Evolutionary conservation across 1,140 invertebrate species (phyloP).

Genomic region (Magallana ariakensis): DNA sequence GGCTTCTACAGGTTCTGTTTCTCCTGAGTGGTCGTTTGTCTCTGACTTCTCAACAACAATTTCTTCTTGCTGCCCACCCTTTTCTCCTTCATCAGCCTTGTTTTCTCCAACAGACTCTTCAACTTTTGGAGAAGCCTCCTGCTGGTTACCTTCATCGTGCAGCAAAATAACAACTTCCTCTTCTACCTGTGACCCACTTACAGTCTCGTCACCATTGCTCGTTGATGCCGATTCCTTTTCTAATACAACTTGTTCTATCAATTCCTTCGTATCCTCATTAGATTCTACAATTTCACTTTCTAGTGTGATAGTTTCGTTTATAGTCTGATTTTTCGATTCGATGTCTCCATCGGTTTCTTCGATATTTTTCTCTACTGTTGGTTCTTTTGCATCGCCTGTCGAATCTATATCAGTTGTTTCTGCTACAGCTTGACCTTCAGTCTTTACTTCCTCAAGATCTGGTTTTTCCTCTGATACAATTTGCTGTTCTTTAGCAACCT

Average conservation of each 20-base stretch:
- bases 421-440: background rate
- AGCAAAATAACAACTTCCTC: constrained; percentile 5
- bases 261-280: background rate
- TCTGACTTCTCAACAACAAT: background rate
- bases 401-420: background rate
- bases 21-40: background rate
- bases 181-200: background rate
- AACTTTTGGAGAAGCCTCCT: background rate
- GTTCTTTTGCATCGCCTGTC: background rate
- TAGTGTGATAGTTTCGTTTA: too few relatives aligned
- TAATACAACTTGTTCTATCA: background rate
- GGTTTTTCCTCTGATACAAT: background rate
- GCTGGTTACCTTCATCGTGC: background rate
- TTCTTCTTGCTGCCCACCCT: background rate
- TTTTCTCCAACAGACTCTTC: background rate
- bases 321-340: background rate
- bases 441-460: background rate
- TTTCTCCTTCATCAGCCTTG: background rate
- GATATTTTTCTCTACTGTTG: background rate
- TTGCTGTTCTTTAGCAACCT: background rate
- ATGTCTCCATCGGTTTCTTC: background rate
- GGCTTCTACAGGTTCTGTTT: background rate
- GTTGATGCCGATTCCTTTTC: background rate
- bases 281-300: background rate
- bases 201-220: background rate